These are phyloP conservation scores for Buteo buteo DNA, from an alignment of 2,113 vertebrate genomes.

Conservation along the genomic window DNA sequence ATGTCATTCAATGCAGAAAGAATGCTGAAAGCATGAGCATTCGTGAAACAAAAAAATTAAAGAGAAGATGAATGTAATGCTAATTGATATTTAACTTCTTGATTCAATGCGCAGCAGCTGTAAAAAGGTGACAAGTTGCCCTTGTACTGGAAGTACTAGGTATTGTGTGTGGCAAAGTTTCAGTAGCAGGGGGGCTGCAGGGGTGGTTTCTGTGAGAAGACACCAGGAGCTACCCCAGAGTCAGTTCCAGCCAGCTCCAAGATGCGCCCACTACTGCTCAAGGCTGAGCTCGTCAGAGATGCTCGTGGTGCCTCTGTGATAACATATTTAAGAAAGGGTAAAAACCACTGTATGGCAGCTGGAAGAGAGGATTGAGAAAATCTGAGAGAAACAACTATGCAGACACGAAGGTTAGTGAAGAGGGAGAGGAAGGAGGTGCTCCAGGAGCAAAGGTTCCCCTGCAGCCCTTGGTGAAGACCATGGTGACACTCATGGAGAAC, in stretches of 20 bases:
- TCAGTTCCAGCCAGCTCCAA: background rate
- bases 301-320: background rate
- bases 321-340: background rate
- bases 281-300: background rate
- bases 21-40: background rate
- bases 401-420: too few relatives aligned
- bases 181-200: background rate
- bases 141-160: background rate
- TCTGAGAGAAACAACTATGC: too few relatives aligned
- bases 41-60: background rate
- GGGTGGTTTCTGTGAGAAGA: background rate
- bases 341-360: background rate
- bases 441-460: too few relatives aligned
- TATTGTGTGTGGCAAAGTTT: background rate
- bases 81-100: background rate
- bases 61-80: background rate
- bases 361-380: background rate
- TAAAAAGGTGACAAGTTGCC: background rate
- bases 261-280: background rate
- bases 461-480: too few relatives aligned
- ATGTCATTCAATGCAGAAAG: background rate
- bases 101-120: background rate
- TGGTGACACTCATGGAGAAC: too few relatives aligned
- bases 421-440: too few relatives aligned
- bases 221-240: background rate